A percentile compares a stretch with the other conserved stretches of the same genome.
These are phyloP conservation scores for Oxyura jamaicensis DNA, from an alignment of 2,113 vertebrate species.

Conservation along the genomic window DNA sequence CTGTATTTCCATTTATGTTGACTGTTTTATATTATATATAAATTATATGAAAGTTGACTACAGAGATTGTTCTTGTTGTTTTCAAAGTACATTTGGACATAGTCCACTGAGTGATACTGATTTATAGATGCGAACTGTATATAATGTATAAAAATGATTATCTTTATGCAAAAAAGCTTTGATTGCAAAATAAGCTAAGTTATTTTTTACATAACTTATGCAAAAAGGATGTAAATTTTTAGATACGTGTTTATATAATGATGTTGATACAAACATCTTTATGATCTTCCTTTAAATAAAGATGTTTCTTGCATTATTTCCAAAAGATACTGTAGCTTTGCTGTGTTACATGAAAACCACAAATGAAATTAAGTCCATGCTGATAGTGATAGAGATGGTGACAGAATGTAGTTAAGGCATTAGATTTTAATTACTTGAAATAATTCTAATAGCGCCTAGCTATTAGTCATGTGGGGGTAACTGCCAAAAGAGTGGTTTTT, in stretches of 20 bases:
- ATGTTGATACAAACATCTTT: background rate
- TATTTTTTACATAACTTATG: background rate
- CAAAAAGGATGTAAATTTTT: background rate
- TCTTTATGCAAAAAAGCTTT: background rate
- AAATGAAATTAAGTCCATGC: background rate
- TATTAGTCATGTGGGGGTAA: background rate
- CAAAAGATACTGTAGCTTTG: background rate
- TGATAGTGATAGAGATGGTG: background rate
- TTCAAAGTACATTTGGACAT: background rate
- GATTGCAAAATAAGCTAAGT: background rate
- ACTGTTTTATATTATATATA: background rate
- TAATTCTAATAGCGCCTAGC: background rate
- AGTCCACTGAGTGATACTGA: constrained; percentile 41
- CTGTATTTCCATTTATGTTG: constrained; percentile 36
- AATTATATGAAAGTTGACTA: constrained; percentile 10
- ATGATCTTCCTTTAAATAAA: constrained; percentile 2
- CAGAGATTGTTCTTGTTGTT: constrained; percentile 9
- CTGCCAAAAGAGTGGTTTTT: background rate
- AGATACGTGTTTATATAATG: background rate
- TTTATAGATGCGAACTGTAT: constrained; percentile 58
- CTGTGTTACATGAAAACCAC: background rate
- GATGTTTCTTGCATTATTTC: background rate
- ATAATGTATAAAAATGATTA: background rate
- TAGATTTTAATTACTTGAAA: background rate
- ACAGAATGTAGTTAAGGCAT: background rate